These are phyloP conservation scores for Gymnosoma rotundatum DNA, from an alignment of 2,888 invertebrate species.

Conservation along the genomic window DNA sequence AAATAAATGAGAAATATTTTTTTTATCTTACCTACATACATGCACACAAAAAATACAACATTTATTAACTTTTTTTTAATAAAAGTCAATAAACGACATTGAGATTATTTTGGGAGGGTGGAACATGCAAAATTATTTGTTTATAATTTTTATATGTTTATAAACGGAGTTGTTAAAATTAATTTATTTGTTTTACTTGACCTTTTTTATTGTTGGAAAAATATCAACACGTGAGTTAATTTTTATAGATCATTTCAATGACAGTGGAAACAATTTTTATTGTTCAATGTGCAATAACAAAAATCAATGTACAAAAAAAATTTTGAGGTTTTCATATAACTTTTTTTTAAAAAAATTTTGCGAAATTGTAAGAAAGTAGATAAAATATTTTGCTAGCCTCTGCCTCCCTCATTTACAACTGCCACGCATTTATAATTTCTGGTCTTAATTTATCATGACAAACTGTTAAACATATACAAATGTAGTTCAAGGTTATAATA, in stretches of 20 bases:
- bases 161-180: constrained; percentile 4
- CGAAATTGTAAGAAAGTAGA: too few species aligned
- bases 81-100: constrained; percentile 67
- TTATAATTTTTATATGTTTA: neutral
- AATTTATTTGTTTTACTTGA: neutral
- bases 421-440: neutral
- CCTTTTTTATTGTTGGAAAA: constrained; percentile 16
- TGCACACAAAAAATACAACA: constrained; percentile 8
- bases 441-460: constrained; percentile 7
- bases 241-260: constrained; percentile 38
- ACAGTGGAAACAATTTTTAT: constrained; percentile 8
- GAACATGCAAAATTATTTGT: neutral
- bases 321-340: too few species aligned
- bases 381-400: too few species aligned
- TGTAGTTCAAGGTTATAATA: constrained; percentile 53
- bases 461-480: constrained; percentile 7
- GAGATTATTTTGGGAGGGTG: neutral
- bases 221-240: constrained; percentile 42
- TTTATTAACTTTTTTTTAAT: constrained; percentile 24
- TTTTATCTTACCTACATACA: constrained; percentile 16
- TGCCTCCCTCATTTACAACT: too few species aligned
- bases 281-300: constrained; percentile 3
- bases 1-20: neutral
- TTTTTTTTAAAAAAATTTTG: too few species aligned
- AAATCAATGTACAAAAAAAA: neutral